A percentile compares a stretch with the other conserved stretches of the same genome.
These are phyloP conservation scores for Melanotaenia pygmaea DNA, from an alignment of 2,797 vertebrate species.

Conservation along the genomic window DNA sequence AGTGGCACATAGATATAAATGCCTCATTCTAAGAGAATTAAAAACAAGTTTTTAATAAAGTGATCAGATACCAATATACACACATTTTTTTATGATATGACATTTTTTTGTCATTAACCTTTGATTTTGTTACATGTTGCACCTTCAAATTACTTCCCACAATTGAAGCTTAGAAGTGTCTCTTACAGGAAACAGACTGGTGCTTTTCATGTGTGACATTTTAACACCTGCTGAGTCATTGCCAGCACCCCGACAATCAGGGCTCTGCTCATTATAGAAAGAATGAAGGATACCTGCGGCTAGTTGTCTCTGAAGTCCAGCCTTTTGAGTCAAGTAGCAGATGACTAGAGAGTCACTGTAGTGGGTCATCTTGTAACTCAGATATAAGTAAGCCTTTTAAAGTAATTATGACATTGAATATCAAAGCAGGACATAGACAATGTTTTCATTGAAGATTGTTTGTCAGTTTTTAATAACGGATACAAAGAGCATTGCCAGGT, in stretches of 20 bases:
- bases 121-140: not conserved
- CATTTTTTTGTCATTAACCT: not conserved
- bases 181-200: slow-evolving; percentile 2
- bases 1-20: not conserved
- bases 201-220: slow-evolving; percentile 12
- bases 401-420: not conserved
- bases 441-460: not conserved
- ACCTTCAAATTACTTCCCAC: not conserved
- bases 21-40: no score
- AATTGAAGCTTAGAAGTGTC: not conserved
- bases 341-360: not conserved
- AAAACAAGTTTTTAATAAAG: no score
- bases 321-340: slow-evolving; percentile 4
- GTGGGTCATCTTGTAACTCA: slow-evolving; percentile 2
- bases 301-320: not conserved
- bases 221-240: slow-evolving; percentile 14
- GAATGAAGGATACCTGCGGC: not conserved
- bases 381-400: not conserved
- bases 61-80: no score
- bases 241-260: slow-evolving; percentile 12
- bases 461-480: no score
- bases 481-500: not conserved
- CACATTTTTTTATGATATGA: no score
- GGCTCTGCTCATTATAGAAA: slow-evolving; percentile 7
- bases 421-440: not conserved